Evolutionary conservation across 2,113 vertebrate genomes (phyloP), one percentile per base, ranked within the genome.

Genomic region (Anoplopoma fimbria): DNA sequence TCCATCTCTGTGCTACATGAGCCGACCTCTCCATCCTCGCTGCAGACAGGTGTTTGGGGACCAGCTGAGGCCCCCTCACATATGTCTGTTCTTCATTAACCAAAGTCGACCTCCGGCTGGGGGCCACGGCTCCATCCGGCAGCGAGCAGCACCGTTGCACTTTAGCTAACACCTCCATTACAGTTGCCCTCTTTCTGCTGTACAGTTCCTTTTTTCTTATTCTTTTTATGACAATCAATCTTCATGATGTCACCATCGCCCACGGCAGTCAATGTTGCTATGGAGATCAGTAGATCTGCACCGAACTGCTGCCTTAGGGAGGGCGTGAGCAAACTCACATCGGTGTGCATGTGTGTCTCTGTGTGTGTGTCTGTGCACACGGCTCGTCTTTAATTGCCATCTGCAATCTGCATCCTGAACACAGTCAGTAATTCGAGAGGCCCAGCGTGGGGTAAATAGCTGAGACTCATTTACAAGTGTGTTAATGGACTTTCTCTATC

Each of bases 361-460:
- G 1, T 69, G 25, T 63, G 23, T 23, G 34, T 77, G 72, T 75
- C 13, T 89, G 74, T 72, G 84, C 75, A 71, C 82, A 70, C 62
- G 53, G 84, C 70, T 92, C 90, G 82, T 92, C 87, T 91, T 92
- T 93, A 93, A 93, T 93, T 94, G 93, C 90, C 87, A 90, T 93
- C 91, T 88, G 87, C 91, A 90, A 88, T 88, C 86, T 93, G 89
- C 89, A 89, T 91, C 89, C 88, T 85, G 89, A 85, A 88, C 88
- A 80, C 89, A 91, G 91, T 81, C 87, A 45, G 92, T 91, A 93
- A 92, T 91, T 92, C 29, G 29, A 92, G 82, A 82, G 83, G 81
- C 93, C 72, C 90, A 87, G 93, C 85, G 57, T 89, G 93, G 77
- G 91, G 92, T 91, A 94, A 93, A 94, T 93, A 88, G 92, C 89